Conservation (phyloP, 53 echinoderm and acorn worm genomes). For the Luidia sarsii region DNA sequence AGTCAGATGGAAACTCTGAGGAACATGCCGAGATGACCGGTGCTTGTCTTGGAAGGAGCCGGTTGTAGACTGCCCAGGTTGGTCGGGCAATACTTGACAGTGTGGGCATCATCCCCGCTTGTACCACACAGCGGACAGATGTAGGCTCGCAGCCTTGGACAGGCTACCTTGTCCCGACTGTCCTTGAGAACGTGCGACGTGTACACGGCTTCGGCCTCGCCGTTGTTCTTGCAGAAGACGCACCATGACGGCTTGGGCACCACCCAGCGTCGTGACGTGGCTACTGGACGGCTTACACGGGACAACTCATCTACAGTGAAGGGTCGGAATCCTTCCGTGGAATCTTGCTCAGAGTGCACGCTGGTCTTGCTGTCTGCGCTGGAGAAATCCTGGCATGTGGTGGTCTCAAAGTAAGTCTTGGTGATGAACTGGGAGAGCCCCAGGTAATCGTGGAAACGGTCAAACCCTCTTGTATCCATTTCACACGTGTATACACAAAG, state of each 20-base stretch:
- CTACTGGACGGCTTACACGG: not conserved
- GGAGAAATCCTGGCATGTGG: not conserved
- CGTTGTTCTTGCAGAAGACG: slow-evolving; percentile 57
- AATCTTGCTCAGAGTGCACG: not conserved
- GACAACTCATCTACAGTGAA: slow-evolving; percentile 40
- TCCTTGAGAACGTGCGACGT: slow-evolving; percentile 49
- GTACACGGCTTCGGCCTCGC: slow-evolving; percentile 50
- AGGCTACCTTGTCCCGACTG: slow-evolving; percentile 27
- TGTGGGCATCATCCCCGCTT: slow-evolving; percentile 45
- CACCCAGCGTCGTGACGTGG: slow-evolving; percentile 12
- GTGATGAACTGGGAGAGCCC: slow-evolving; percentile 22
- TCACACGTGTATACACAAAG: too few relatives aligned
- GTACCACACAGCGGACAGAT: slow-evolving; percentile 57
- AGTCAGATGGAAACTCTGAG: slow-evolving; percentile 17
- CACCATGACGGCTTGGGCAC: slow-evolving; percentile 44
- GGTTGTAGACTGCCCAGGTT: slow-evolving; percentile 43
- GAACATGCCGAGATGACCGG: not conserved
- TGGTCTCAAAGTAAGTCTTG: not conserved
- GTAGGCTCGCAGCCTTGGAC: slow-evolving; percentile 49
- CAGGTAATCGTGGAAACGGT: slow-evolving; percentile 17
- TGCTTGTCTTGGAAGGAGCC: slow-evolving; percentile 7
- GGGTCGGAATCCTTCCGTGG: slow-evolving; percentile 5
- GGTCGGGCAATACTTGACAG: slow-evolving; percentile 34
- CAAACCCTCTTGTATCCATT: not conserved
- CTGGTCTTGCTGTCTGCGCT: not conserved